Evolutionary conservation across 2,888 invertebrate species (phyloP).

Genomic region (Alloplasta piceator): DNA sequence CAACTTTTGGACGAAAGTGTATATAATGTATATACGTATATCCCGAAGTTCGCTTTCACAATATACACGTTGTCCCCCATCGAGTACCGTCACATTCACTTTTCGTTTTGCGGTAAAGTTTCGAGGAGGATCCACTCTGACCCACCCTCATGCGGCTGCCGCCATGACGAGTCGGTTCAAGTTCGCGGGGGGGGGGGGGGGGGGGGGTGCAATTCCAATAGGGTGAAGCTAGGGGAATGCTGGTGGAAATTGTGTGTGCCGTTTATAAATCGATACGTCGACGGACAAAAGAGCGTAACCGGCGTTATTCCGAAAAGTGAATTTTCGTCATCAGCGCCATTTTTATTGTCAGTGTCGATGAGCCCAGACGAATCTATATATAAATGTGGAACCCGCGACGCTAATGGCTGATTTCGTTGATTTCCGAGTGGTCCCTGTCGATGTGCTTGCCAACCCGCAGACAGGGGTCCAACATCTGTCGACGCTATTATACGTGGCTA

Average conservation of each 20-base stretch:
- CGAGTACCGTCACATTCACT: conserved; percentile 5
- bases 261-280: neutral
- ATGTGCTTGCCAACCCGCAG: conserved; percentile 26
- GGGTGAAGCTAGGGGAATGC: conserved; percentile 26
- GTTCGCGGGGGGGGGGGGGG: too few relatives aligned
- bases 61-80: conserved; percentile 1
- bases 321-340: too few relatives aligned
- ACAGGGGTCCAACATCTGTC: conserved; percentile 51
- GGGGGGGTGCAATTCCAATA: conserved; percentile 44
- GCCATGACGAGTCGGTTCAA: conserved; percentile 48
- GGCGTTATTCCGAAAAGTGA: too few relatives aligned
- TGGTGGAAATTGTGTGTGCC: conserved; percentile 7
- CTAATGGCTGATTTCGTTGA: conserved; percentile 45
- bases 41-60: conserved; percentile 32
- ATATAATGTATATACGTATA: too few relatives aligned
- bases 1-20: too few relatives aligned
- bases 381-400: conserved; percentile 10
- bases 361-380: neutral
- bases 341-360: too few relatives aligned
- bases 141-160: conserved; percentile 21
- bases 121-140: conserved; percentile 11
- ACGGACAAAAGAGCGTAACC: neutral
- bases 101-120: conserved; percentile 52
- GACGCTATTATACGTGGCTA: conserved; percentile 8
- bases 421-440: conserved; percentile 43